Base-by-base conservation (phyloP, 2,888 invertebrate genomes). In the Scaptomyza cyrtandrae region DNA sequence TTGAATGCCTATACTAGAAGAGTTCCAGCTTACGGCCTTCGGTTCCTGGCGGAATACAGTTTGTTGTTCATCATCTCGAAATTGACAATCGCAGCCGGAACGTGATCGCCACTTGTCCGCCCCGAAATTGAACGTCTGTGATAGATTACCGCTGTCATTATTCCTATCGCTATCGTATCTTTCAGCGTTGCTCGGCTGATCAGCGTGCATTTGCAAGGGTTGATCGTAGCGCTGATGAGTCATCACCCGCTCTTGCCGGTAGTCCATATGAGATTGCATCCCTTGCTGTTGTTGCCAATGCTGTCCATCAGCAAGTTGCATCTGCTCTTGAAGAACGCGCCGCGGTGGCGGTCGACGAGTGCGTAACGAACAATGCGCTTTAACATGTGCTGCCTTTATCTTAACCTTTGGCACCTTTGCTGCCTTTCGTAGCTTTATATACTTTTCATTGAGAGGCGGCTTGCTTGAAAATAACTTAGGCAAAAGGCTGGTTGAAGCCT, bases 51-150 rank as follows among this genome's bases (percentile, higher is more conserved):
- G 9, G 11, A 11, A 13, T 19, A 4, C 6, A n/a, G 13, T 5
- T 4, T 7, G 14, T 0, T 50, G 35, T 39, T 45, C 39, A 41
- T 45, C 37, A n/a, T 71, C 55, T 16, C 14, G 24, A 7, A 61
- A 77, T 7, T 60, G 60, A 1, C 41, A 37, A 41, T 77, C 75
- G 14, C 75, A 77, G 11, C 75, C 75, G 14, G 75, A 73, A 10
- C 63, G 78, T 1, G 68, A 63, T 6, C 75, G 78, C 27, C 52
- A 14, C 10, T n/a, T 35, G 9, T 1, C 10, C 3, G 52, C 9
- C 5, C 43, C 27, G 5, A 13, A 27, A 0, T 9, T 49, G 11
- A 16, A 7, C 6, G 27, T 0, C 14, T 13, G 3, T 2, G 29
- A 9, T 13, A 1, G 10, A 13, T 29, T 11, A 13, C 13, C 10